Percentiles rank a stretch among this genome's conserved stretches.
Conservation (phyloP, 2,888 invertebrate genomes). For the Nezara viridula region DNA sequence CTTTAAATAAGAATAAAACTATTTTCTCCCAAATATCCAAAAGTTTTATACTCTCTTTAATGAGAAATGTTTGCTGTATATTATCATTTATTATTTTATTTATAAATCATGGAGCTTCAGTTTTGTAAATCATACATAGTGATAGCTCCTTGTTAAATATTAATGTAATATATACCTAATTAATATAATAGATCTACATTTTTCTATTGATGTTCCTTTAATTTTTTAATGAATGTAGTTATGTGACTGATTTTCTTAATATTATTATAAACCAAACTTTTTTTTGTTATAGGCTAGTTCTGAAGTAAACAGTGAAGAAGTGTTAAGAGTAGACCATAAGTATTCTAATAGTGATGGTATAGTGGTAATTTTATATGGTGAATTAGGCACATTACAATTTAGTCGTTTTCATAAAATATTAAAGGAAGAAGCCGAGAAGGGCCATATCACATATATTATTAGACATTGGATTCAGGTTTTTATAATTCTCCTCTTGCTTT, state of each 20-base stretch:
- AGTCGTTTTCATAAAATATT: conserved; percentile 81
- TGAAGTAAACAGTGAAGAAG: conserved; percentile 57
- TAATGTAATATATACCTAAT: too few relatives aligned
- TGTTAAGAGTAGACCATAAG: conserved; percentile 79
- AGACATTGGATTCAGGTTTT: conserved; percentile 87
- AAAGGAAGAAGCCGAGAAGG: conserved; percentile 77
- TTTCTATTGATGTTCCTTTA: too few relatives aligned
- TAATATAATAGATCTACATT: too few relatives aligned
- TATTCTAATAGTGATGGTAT: conserved; percentile 80
- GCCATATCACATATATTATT: conserved; percentile 86
- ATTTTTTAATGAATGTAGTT: not conserved
- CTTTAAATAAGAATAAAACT: too few relatives aligned
- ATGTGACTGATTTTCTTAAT: not conserved
- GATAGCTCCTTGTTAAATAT: too few relatives aligned
- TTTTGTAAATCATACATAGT: too few relatives aligned
- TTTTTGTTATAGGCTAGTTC: conserved; percentile 48
- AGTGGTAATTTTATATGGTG: conserved; percentile 86
- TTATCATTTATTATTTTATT: too few relatives aligned
- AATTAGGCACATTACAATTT: conserved; percentile 85
- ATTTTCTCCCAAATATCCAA: too few relatives aligned
- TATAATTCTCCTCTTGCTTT: not conserved
- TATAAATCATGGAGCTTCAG: too few relatives aligned
- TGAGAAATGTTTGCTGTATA: too few relatives aligned
- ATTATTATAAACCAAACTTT: not conserved
- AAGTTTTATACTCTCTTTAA: too few relatives aligned